Evolutionary conservation across 1,140 invertebrate genomes (phyloP).

Genomic region (Eueides isabella): DNA sequence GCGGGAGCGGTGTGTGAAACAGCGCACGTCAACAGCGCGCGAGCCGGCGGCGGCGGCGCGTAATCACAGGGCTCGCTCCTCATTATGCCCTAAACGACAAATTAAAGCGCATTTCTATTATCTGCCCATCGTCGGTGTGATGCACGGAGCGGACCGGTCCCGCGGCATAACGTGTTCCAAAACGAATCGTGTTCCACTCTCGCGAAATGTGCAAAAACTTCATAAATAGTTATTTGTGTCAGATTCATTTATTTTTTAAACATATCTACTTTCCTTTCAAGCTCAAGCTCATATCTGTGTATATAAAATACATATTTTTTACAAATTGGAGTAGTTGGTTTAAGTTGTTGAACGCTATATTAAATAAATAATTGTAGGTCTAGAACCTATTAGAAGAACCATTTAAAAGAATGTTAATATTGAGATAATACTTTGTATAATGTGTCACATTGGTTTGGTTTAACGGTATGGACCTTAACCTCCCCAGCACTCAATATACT

Average conservation of each 20-base stretch:
- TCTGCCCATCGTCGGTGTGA: conserved; percentile 71
- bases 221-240: conserved; percentile 6
- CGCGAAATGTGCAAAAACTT: conserved; percentile 27
- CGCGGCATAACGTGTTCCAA: conserved; percentile 25
- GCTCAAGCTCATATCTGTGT: neutral
- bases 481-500: too few relatives aligned
- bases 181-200: conserved; percentile 25
- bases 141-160: conserved; percentile 61
- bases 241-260: neutral
- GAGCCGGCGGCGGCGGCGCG: conserved; percentile 65
- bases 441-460: too few relatives aligned
- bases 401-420: too few relatives aligned
- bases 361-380: too few relatives aligned
- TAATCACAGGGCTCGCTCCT: conserved; percentile 77
- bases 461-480: too few relatives aligned
- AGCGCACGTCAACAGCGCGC: conserved; percentile 65
- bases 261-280: neutral
- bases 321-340: neutral
- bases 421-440: too few relatives aligned
- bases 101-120: conserved; percentile 82
- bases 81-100: conserved; percentile 82
- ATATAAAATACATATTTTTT: too few relatives aligned
- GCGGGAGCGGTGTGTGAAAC: conserved; percentile 56
- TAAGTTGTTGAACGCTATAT: too few relatives aligned
- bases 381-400: too few relatives aligned